phyloP scores from a whole-genome alignment of 2,888 invertebrate genomes.

The Tenthredo livida region DNA sequence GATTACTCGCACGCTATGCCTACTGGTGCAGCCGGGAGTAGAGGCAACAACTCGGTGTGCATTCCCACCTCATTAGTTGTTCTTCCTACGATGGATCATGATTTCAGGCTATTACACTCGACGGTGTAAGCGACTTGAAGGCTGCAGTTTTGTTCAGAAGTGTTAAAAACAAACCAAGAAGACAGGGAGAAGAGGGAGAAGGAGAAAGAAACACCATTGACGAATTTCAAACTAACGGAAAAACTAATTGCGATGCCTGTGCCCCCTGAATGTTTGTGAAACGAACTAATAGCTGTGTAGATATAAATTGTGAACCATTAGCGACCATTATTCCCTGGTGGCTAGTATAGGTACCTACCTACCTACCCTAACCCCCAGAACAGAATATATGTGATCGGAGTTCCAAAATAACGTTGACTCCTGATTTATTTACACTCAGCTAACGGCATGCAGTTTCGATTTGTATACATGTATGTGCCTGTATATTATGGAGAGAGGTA shows the following conservation, averaged over 20 bases:
- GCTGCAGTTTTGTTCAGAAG: background rate
- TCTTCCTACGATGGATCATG: conserved; percentile 8
- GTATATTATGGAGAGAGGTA: background rate
- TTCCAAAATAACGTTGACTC: conserved; percentile 40
- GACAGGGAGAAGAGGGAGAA: background rate
- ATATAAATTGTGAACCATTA: conserved; percentile 31
- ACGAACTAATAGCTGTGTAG: conserved; percentile 32
- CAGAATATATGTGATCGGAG: conserved; percentile 6
- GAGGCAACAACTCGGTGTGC: conserved; percentile 4
- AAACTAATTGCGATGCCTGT: background rate
- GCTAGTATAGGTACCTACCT: conserved; percentile 1
- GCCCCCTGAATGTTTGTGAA: background rate
- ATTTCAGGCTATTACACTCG: background rate
- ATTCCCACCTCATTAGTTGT: conserved; percentile 16
- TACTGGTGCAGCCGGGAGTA: background rate
- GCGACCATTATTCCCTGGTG: conserved; percentile 42
- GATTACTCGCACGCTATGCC: conserved; percentile 36
- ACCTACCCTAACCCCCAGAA: background rate
- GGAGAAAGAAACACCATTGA: background rate
- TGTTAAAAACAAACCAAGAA: background rate
- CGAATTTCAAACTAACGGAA: background rate
- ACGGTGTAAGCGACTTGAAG: background rate
- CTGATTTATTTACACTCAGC: conserved; percentile 39
- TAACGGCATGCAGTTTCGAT: background rate
- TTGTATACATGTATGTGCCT: background rate